Percentiles rank a stretch among this genome's conserved stretches.
Conservation (phyloP, 1,140 invertebrate genomes). For the Parapsyche elsis region DNA sequence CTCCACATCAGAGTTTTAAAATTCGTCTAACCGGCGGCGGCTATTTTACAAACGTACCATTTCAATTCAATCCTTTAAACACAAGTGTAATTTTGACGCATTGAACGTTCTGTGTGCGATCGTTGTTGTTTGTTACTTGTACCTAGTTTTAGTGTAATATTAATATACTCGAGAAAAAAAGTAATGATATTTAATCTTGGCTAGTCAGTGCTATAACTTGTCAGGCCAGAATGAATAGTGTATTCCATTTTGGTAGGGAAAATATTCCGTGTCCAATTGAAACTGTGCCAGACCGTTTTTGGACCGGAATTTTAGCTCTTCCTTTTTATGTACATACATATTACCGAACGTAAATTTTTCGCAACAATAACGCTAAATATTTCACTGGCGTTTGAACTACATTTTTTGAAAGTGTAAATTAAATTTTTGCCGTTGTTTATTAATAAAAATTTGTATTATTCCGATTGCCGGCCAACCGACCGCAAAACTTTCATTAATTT, state of each 20-base stretch:
- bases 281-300: slow-evolving; percentile 40
- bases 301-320: slow-evolving; percentile 18
- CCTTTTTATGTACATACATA: too few relatives aligned
- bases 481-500: slow-evolving; percentile 18
- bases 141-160: neutral
- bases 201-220: slow-evolving; percentile 21
- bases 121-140: too few relatives aligned
- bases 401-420: neutral
- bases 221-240: slow-evolving; percentile 22
- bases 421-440: too few relatives aligned
- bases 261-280: slow-evolving; percentile 40
- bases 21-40: too few relatives aligned
- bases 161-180: neutral
- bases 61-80: too few relatives aligned
- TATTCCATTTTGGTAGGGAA: slow-evolving; percentile 32
- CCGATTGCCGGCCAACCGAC: neutral
- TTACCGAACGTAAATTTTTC: too few relatives aligned
- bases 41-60: too few relatives aligned
- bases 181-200: slow-evolving; percentile 14
- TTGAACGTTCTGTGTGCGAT: too few relatives aligned
- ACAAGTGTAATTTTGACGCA: too few relatives aligned
- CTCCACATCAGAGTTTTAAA: too few relatives aligned
- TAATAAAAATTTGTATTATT: neutral
- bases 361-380: neutral
- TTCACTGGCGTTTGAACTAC: neutral